Conservation (phyloP, 1,140 invertebrate genomes). For the Leptoteleia sp. region DNA sequence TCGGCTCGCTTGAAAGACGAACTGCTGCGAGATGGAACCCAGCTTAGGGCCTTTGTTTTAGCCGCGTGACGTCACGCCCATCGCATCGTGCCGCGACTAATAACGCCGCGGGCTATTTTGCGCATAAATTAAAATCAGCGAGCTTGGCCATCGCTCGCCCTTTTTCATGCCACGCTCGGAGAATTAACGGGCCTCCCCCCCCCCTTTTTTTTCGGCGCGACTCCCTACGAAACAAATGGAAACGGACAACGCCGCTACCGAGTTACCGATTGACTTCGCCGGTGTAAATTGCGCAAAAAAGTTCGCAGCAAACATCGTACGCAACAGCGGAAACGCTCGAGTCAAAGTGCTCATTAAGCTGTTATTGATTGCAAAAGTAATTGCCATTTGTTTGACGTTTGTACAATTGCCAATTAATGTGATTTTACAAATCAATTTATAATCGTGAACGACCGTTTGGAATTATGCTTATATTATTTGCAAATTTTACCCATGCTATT, state of each 20-base stretch:
- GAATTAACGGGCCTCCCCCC: conserved; percentile 50
- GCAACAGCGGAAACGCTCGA: conserved; percentile 48
- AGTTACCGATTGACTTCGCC: conserved; percentile 36
- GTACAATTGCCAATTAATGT: conserved; percentile 59
- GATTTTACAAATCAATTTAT: conserved; percentile 52
- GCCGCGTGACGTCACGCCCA: conserved; percentile 78
- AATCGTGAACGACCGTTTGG: conserved; percentile 6
- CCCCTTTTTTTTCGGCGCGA: conserved; percentile 15
- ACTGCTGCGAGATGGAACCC: conserved; percentile 69
- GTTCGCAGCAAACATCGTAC: conserved; percentile 30
- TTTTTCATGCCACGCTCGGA: conserved; percentile 39
- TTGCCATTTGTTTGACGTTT: conserved; percentile 50
- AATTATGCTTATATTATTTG: conserved; percentile 4
- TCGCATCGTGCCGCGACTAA: conserved; percentile 75
- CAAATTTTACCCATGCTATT: neutral
- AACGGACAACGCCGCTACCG: conserved; percentile 50
- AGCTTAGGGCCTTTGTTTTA: conserved; percentile 78
- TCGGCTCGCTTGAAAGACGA: conserved; percentile 73
- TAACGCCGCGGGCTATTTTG: conserved; percentile 74
- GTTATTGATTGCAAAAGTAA: conserved; percentile 62
- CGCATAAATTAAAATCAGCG: conserved; percentile 80
- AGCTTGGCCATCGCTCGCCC: conserved; percentile 59
- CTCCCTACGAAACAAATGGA: conserved; percentile 35
- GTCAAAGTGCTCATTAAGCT: conserved; percentile 46
- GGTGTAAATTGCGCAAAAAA: conserved; percentile 46